A percentile compares a stretch with the other conserved stretches of the same genome.
These are phyloP conservation scores for Verasper variegatus DNA, from an alignment of 2,113 vertebrate genomes.

Conservation along the genomic window DNA sequence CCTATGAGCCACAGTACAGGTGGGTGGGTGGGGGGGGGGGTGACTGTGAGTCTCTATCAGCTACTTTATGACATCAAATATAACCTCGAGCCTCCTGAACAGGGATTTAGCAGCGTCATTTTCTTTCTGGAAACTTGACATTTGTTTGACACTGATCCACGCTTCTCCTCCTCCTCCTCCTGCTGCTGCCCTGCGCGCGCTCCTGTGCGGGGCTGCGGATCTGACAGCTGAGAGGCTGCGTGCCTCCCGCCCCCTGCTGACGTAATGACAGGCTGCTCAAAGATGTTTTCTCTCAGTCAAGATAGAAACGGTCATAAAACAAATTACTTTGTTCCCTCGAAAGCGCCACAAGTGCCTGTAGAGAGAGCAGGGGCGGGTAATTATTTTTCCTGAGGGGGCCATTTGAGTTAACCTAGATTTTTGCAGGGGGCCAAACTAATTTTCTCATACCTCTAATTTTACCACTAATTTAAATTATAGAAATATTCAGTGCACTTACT, in stretches of 20 bases:
- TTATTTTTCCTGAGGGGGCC: no score
- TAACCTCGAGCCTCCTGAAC: slow-evolving; percentile 79
- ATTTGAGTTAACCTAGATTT: no score
- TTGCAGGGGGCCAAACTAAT: no score
- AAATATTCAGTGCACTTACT: no score
- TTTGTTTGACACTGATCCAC: slow-evolving; percentile 36
- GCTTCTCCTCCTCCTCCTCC: not conserved
- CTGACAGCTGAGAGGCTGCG: slow-evolving; percentile 21
- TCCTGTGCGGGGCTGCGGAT: not conserved
- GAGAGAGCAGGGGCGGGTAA: no score
- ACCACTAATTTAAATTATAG: no score
- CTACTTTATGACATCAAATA: slow-evolving; percentile 42
- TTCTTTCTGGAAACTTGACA: slow-evolving; percentile 77
- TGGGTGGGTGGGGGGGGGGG: not conserved
- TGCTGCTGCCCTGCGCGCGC: not conserved
- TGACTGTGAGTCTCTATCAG: slow-evolving; percentile 26
- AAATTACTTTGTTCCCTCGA: not conserved
- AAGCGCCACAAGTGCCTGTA: not conserved
- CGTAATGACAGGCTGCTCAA: not conserved
- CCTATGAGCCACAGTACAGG: not conserved
- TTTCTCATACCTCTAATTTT: no score
- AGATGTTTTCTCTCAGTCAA: not conserved
- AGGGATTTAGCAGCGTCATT: slow-evolving; percentile 76
- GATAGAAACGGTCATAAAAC: not conserved
- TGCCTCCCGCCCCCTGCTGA: slow-evolving; percentile 22